Conservation (phyloP, 2,797 vertebrate species). For the Alauda arvensis region DNA sequence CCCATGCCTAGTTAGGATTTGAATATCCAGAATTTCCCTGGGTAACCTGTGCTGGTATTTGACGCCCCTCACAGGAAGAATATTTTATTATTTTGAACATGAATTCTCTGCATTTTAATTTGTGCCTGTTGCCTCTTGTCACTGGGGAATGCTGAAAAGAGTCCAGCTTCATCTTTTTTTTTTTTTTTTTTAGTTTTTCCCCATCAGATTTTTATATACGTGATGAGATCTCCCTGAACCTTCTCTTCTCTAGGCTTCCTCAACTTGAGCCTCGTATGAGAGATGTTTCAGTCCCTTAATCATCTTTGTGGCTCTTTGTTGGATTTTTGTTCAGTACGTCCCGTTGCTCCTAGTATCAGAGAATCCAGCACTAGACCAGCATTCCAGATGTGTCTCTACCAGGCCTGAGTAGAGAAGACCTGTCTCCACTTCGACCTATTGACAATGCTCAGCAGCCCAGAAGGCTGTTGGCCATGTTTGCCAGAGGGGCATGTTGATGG, state of each 20-base stretch:
- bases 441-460: not conserved
- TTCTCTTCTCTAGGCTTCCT: not conserved
- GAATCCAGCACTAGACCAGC: not conserved
- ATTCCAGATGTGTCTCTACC: not conserved
- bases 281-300: not conserved
- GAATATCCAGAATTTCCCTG: not conserved
- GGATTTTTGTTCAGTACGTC: not conserved
- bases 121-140: not conserved
- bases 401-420: not conserved
- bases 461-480: accelerated
- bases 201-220: not conserved
- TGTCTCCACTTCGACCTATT: not conserved
- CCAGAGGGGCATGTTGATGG: not conserved
- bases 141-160: not conserved
- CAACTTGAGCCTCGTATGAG: not conserved
- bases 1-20: not conserved
- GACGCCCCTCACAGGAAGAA: not conserved
- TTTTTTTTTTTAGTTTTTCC: not conserved
- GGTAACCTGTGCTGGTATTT: not conserved
- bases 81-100: not conserved
- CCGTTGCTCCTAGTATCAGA: not conserved
- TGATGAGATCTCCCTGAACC: not conserved
- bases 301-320: not conserved
- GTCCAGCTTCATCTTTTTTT: not conserved
- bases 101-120: not conserved